Evolutionary conservation across 2,113 vertebrate genomes (phyloP).

Genomic region (Phylloscopus whistleri): DNA sequence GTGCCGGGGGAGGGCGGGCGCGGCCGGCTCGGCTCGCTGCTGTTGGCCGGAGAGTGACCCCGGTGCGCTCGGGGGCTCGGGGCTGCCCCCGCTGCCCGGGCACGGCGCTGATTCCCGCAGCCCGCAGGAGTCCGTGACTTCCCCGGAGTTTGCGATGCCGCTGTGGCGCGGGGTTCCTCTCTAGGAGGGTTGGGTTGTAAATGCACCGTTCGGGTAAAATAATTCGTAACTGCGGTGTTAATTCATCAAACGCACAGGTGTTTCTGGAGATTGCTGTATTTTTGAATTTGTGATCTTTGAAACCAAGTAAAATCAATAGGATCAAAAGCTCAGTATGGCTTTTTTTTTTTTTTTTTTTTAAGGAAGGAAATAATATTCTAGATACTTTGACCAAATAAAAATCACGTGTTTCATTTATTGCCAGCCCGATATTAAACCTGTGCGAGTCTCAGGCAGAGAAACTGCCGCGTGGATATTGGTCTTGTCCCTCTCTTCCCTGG

Average conservation of each 20-base stretch:
- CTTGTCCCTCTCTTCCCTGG: not conserved
- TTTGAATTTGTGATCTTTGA: not conserved
- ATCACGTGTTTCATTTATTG: fast-evolving
- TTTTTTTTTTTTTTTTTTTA: no score
- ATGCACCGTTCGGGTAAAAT: fast-evolving
- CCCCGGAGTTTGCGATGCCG: fast-evolving
- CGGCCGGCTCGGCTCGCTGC: no score
- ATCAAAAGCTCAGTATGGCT: not conserved
- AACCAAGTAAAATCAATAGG: not conserved
- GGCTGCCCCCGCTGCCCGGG: not conserved
- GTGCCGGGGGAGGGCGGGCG: not conserved
- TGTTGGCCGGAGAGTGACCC: fast-evolving
- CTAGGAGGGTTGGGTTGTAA: not conserved
- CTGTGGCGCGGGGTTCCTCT: fast-evolving
- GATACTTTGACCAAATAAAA: not conserved
- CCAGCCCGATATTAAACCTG: not conserved
- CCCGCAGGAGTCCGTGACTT: fast-evolving
- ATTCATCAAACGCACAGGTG: not conserved
- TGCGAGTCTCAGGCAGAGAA: not conserved
- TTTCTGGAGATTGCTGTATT: fast-evolving
- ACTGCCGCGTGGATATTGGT: fast-evolving
- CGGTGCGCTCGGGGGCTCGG: no score
- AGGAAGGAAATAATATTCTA: not conserved
- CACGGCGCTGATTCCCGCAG: fast-evolving
- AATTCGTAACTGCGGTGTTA: fast-evolving